Conservation (phyloP, 2,113 vertebrate genomes). For the Ceuthmochares aereus region DNA sequence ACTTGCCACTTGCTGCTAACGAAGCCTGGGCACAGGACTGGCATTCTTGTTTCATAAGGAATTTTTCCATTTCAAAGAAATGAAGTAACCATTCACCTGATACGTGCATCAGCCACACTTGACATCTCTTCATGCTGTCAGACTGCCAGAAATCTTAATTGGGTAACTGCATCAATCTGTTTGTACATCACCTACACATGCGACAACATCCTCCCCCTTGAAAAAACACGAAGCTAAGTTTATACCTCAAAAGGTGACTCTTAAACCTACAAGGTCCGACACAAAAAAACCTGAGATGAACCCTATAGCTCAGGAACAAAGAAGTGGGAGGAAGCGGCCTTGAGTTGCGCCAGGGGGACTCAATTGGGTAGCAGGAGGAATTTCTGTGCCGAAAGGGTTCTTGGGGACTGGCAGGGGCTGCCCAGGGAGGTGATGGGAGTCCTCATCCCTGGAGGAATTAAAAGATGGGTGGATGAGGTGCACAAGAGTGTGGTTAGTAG, state of each 20-base stretch:
- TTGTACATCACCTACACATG: slow-evolving; percentile 43
- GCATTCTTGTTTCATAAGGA: neutral
- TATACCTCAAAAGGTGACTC: neutral
- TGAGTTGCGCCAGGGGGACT: too few species aligned
- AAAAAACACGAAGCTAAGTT: neutral
- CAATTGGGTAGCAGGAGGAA: too few species aligned
- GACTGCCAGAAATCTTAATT: neutral
- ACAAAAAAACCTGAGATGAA: too few species aligned
- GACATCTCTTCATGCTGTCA: neutral
- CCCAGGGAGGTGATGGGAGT: too few species aligned
- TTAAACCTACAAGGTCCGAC: neutral
- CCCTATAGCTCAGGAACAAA: too few species aligned
- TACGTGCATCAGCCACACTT: neutral
- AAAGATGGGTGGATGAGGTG: too few species aligned
- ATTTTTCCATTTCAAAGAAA: neutral
- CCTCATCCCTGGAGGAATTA: too few species aligned
- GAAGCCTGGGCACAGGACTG: neutral
- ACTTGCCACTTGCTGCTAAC: neutral
- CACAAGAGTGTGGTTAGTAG: too few species aligned
- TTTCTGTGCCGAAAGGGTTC: too few species aligned
- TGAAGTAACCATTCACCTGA: neutral
- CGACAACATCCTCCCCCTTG: slow-evolving; percentile 1
- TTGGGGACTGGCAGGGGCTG: too few species aligned
- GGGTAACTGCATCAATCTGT: slow-evolving; percentile 21
- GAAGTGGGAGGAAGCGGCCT: too few species aligned